These are phyloP conservation scores for Menidia menidia DNA, from an alignment of 2,797 vertebrate species.

Conservation along the genomic window DNA sequence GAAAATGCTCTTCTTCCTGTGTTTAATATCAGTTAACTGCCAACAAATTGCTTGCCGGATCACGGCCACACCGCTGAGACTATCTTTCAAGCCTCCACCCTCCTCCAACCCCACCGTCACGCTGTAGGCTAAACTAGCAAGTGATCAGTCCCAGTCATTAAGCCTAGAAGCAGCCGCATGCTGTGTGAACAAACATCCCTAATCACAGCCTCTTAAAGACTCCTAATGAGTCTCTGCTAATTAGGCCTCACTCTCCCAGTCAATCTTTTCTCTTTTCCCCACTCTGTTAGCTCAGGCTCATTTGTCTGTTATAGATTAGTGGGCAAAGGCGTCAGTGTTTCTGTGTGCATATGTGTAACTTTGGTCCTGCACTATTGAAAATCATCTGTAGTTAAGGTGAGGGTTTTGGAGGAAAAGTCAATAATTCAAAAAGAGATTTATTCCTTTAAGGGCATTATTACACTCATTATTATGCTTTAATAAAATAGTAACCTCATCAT, in stretches of 20 bases:
- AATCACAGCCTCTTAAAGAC: slow-evolving; percentile 84
- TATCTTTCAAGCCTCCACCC: slow-evolving; percentile 42
- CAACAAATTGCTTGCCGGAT: slow-evolving; percentile 56
- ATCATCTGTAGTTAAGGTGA: slow-evolving; percentile 91
- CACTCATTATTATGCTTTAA: slow-evolving; percentile 7
- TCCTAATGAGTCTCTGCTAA: slow-evolving; percentile 83
- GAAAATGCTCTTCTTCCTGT: slow-evolving; percentile 37
- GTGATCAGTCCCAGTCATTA: slow-evolving; percentile 77
- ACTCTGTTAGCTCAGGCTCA: slow-evolving; percentile 71
- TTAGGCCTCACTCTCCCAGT: slow-evolving; percentile 76
- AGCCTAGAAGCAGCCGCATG: slow-evolving; percentile 70
- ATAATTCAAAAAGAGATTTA: slow-evolving; percentile 68
- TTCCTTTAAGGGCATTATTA: slow-evolving; percentile 32
- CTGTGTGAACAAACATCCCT: slow-evolving; percentile 87
- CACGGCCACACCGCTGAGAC: slow-evolving; percentile 24
- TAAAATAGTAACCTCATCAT: slow-evolving; percentile 3
- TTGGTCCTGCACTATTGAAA: slow-evolving; percentile 84
- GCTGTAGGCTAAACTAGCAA: slow-evolving; percentile 70
- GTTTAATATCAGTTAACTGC: slow-evolving; percentile 63
- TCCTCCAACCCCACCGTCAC: slow-evolving; percentile 13
- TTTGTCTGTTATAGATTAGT: slow-evolving; percentile 83
- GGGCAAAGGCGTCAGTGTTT: slow-evolving; percentile 11
- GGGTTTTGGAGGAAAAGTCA: slow-evolving; percentile 81
- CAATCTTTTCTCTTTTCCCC: slow-evolving; percentile 80
- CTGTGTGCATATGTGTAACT: not conserved